These are phyloP conservation scores for Reinhardtius hippoglossoides DNA, from an alignment of 2,113 vertebrate species.

Conservation along the genomic window DNA sequence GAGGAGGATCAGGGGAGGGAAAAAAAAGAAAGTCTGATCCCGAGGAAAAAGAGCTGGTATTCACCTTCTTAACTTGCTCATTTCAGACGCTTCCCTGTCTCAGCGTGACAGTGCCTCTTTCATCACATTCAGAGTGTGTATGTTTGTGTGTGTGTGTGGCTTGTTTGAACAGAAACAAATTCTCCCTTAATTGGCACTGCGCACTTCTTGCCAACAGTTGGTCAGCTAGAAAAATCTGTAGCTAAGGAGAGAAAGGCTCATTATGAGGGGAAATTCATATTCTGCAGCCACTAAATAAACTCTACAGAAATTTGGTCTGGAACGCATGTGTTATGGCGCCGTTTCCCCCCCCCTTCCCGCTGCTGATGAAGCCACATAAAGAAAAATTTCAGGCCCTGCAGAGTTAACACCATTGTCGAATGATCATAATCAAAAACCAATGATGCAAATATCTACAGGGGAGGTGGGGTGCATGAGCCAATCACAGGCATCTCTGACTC, in stretches of 20 bases:
- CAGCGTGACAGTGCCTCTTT: slow-evolving; percentile 70
- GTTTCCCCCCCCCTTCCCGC: too few species aligned
- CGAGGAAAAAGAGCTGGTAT: slow-evolving; percentile 24
- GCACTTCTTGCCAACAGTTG: slow-evolving; percentile 75
- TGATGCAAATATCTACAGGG: slow-evolving; percentile 52
- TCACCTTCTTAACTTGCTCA: slow-evolving; percentile 68
- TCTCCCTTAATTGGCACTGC: slow-evolving; percentile 77
- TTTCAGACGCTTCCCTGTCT: slow-evolving; percentile 55
- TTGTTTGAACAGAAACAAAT: slow-evolving; percentile 70
- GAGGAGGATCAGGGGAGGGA: slow-evolving; percentile 42
- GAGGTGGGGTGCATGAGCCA: slow-evolving; percentile 56
- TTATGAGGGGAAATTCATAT: slow-evolving; percentile 69
- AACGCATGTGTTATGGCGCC: not conserved
- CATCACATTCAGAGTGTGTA: slow-evolving; percentile 62
- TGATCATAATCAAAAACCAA: slow-evolving; percentile 29
- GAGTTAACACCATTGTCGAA: slow-evolving; percentile 17
- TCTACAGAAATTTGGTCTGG: slow-evolving; percentile 25
- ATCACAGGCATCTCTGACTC: slow-evolving; percentile 77
- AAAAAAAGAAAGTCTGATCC: slow-evolving; percentile 23
- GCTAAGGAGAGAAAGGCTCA: slow-evolving; percentile 69
- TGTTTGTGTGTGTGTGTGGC: slow-evolving; percentile 50
- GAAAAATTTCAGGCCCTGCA: not conserved
- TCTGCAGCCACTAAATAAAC: slow-evolving; percentile 33
- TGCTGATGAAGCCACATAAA: not conserved
- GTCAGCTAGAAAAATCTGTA: slow-evolving; percentile 75